Evolutionary conservation across 2,113 vertebrate genomes (phyloP).

Genomic region (Melanostigma gelatinosum): DNA sequence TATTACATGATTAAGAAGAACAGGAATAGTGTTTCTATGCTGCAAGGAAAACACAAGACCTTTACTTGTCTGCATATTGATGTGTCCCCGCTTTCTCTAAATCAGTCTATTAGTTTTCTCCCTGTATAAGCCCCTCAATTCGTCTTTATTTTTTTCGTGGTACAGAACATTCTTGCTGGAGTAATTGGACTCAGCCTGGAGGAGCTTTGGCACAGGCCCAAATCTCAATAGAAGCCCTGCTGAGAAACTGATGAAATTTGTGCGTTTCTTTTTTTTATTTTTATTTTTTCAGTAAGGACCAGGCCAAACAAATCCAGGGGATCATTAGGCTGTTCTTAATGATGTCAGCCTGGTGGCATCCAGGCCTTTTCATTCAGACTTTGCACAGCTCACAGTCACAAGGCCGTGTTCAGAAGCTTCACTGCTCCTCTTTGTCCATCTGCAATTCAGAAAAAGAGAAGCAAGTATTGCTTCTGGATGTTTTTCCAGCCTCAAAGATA

Average conservation of each 20-base stretch:
- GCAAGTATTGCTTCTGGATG: neutral
- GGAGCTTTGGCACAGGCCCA: slow-evolving; percentile 56
- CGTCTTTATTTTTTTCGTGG: slow-evolving; percentile 51
- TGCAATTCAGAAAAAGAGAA: slow-evolving; percentile 40
- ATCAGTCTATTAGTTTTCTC: slow-evolving; percentile 32
- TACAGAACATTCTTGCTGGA: slow-evolving; percentile 43
- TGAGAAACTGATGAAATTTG: slow-evolving; percentile 40
- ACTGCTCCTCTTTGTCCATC: slow-evolving; percentile 22
- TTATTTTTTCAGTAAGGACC: slow-evolving; percentile 10
- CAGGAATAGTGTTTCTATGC: neutral
- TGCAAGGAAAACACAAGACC: neutral
- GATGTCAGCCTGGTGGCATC: slow-evolving; percentile 64
- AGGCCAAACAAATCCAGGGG: slow-evolving; percentile 52
- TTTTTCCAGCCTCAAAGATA: slow-evolving; percentile 31
- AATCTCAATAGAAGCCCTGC: slow-evolving; percentile 46
- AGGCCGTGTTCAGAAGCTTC: slow-evolving; percentile 42
- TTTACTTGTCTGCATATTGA: slow-evolving; percentile 10
- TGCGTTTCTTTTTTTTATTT: neutral
- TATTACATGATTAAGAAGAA: slow-evolving; percentile 43
- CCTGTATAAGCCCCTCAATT: slow-evolving; percentile 43
- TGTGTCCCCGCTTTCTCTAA: slow-evolving; percentile 23
- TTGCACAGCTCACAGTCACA: slow-evolving; percentile 41
- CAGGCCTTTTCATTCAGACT: slow-evolving; percentile 49
- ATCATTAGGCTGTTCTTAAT: slow-evolving; percentile 68
- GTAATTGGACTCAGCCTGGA: slow-evolving; percentile 60